A percentile compares a stretch with the other conserved stretches of the same genome.
Evolutionary conservation across 1,140 invertebrate species (phyloP).

Genomic region (Chymomyza costata): DNA sequence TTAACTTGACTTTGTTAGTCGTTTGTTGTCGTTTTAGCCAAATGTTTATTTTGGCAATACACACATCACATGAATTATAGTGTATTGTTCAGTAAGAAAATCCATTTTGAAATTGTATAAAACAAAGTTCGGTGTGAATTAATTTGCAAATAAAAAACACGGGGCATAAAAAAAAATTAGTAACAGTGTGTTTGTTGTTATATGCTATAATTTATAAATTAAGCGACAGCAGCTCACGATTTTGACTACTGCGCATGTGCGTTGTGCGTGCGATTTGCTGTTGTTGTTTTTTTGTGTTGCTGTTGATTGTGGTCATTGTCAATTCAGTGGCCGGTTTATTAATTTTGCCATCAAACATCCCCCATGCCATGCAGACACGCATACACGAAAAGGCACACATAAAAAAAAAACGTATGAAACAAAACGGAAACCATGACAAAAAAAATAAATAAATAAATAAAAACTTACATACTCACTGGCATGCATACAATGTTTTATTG

Average conservation of each 20-base stretch:
- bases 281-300: conserved; percentile 20
- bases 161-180: too few relatives aligned
- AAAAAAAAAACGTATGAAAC: conserved; percentile 35
- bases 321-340: conserved; percentile 63
- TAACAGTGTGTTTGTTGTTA: conserved; percentile 7
- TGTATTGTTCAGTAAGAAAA: conserved; percentile 37
- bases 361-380: too few relatives aligned
- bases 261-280: conserved; percentile 13
- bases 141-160: conserved; percentile 60
- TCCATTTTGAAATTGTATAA: conserved; percentile 53
- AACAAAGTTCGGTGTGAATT: conserved; percentile 52
- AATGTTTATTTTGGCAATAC: conserved; percentile 19
- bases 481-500: conserved; percentile 43
- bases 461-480: conserved; percentile 40
- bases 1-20: conserved; percentile 27
- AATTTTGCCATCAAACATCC: conserved; percentile 69
- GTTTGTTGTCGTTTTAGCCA: conserved; percentile 18
- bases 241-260: conserved; percentile 17
- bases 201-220: conserved; percentile 31
- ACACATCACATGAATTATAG: too few relatives aligned
- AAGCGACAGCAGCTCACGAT: conserved; percentile 31
- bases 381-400: too few relatives aligned
- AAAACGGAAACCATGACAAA: conserved; percentile 54
- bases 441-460: conserved; percentile 25
- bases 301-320: conserved; percentile 21